Base-by-base conservation (phyloP, 2,113 vertebrate species). In the Rhynchomys soricoides region DNA sequence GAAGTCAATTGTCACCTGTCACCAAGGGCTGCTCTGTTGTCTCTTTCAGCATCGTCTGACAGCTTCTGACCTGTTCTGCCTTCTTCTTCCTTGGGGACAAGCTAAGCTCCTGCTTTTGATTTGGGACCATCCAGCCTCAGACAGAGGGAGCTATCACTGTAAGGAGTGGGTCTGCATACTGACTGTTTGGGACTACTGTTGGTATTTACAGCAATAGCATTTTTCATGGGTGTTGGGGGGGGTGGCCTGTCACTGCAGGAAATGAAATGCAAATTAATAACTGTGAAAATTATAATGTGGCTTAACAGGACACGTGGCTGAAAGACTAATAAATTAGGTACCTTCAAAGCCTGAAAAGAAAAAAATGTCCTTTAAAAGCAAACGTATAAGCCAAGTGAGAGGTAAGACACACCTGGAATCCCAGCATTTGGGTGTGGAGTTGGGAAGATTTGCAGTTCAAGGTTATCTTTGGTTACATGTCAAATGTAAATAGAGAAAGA, bases 221-320 rank as follows among this genome's bases (percentile, higher is more conserved):
- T 98, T 97, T 96, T 95, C 90, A 96, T 50, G 21, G 10, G 79
- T 90, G 9, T n/a, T n/a, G 73, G 82, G 75, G 62, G 66, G 31
- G 48, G 12, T 11, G 12, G 64, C 93, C 94, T 91, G 92, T 96
- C 95, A 45, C 79, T 95, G 88, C 66, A 92, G 98, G 96, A 98
- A 98, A 98, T 98, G 97, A 98, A 98, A 98, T 98, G 98, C 97
- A 98, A 98, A 98, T 98, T 98, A 98, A 98, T 97, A 98, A 97
- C 95, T 98, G 96, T 97, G 98, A 98, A 98, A 98, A 98, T 98
- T 97, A 97, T 97, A 98, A 96, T 94, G 85, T 98, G 98, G 98
- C 98, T 98, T 98, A 98, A 98, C 90, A 95, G 98, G 98, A 98
- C 98, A 86, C n/a, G 95, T 95, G 96, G 97, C 97, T 78, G 81